Conservation (phyloP, 1,140 invertebrate genomes). For the Drosophila lowei region DNA sequence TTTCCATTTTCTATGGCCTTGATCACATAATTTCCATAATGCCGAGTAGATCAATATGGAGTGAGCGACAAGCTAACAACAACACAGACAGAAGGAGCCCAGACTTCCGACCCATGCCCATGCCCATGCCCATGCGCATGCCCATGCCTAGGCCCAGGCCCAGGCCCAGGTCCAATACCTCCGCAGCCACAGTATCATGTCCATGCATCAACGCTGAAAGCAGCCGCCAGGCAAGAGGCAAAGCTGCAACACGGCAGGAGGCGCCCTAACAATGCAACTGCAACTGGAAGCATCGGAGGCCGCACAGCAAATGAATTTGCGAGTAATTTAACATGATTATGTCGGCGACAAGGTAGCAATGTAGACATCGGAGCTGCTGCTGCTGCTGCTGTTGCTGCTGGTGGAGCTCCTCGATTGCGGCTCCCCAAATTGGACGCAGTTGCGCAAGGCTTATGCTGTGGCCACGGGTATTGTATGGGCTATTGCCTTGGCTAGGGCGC, state of each 20-base stretch:
- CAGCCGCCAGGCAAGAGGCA: conserved; percentile 46
- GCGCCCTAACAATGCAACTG: conserved; percentile 75
- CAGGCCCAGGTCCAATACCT: conserved; percentile 12
- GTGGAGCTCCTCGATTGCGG: conserved; percentile 44
- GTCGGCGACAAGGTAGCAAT: conserved; percentile 79
- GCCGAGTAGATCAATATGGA: conserved; percentile 75
- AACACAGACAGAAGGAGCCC: conserved; percentile 13
- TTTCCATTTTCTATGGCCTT: conserved; percentile 82
- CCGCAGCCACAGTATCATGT: conserved; percentile 53
- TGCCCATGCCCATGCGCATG: conserved; percentile 6
- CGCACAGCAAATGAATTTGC: conserved; percentile 80
- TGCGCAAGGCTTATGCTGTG: conserved; percentile 55
- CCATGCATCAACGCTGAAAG: conserved; percentile 77
- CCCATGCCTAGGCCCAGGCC: conserved; percentile 7
- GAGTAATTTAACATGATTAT: conserved; percentile 82
- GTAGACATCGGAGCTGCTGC: conserved; percentile 64
- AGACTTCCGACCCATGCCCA: conserved; percentile 4
- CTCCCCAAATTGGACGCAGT: conserved; percentile 73
- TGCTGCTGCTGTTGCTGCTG: conserved; percentile 33
- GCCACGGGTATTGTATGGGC: too few species aligned
- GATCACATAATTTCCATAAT: conserved; percentile 82
- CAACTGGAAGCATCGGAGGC: conserved; percentile 51
- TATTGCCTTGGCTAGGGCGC: conserved; percentile 18
- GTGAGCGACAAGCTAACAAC: conserved; percentile 75
- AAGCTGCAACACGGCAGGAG: conserved; percentile 10